Conservation (phyloP, 2,888 invertebrate genomes). For the Drosophila pseudotakahashii region DNA sequence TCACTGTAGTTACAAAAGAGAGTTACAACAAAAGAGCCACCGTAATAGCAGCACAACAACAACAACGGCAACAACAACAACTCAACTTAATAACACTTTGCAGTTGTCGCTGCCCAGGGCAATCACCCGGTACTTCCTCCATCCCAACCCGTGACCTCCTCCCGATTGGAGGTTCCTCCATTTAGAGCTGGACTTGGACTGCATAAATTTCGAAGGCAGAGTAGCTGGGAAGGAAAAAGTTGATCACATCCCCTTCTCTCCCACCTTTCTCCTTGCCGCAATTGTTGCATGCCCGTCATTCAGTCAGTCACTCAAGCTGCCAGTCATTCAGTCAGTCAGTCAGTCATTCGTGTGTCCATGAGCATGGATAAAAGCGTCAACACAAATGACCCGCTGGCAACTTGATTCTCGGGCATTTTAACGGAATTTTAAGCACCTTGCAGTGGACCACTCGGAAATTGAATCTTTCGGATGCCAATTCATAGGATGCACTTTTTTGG, state of each 20-base stretch:
- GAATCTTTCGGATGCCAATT: background rate
- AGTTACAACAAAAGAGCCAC: slow-evolving; percentile 19
- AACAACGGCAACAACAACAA: slow-evolving; percentile 47
- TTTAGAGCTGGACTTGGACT: slow-evolving; percentile 2
- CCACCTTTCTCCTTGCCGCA: slow-evolving; percentile 29
- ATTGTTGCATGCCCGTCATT: slow-evolving; percentile 34
- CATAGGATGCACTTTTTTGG: background rate
- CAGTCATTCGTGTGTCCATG: slow-evolving; percentile 40
- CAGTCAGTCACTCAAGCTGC: slow-evolving; percentile 2
- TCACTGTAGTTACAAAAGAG: slow-evolving; percentile 11
- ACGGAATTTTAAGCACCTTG: slow-evolving; percentile 23
- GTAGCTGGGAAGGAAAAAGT: slow-evolving; percentile 11
- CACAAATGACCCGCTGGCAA: slow-evolving; percentile 51
- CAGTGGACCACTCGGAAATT: slow-evolving; percentile 1
- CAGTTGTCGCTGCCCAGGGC: slow-evolving; percentile 51
- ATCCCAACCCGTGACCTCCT: slow-evolving; percentile 1
- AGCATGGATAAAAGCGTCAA: slow-evolving; percentile 44
- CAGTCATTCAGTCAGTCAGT: slow-evolving; percentile 9
- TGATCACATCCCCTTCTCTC: slow-evolving; percentile 15
- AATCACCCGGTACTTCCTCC: slow-evolving; percentile 1
- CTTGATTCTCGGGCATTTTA: slow-evolving; percentile 28
- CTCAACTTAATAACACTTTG: slow-evolving; percentile 66
- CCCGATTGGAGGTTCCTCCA: background rate
- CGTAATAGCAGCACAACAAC: slow-evolving; percentile 11
- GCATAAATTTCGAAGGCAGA: slow-evolving; percentile 47